These are phyloP conservation scores for Enteromius viviparus DNA, from an alignment of 2,797 vertebrate genomes.

Conservation along the genomic window DNA sequence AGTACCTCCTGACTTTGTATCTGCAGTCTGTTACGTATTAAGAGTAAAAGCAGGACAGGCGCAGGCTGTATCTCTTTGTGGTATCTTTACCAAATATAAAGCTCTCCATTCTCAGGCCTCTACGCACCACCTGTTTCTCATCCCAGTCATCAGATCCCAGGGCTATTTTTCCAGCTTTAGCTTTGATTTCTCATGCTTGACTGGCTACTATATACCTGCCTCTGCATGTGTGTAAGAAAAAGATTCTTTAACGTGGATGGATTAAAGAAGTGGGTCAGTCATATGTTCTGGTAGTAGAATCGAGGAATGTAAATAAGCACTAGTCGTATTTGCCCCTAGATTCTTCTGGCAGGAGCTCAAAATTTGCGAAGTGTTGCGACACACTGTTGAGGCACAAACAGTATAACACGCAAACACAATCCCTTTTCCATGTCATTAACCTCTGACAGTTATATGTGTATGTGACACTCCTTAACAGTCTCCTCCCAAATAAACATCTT, in stretches of 20 bases:
- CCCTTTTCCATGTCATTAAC: neutral
- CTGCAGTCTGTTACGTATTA: conserved; percentile 28
- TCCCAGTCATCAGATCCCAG: conserved; percentile 69
- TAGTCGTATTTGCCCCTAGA: conserved; percentile 9
- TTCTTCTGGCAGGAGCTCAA: conserved; percentile 33
- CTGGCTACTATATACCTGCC: conserved; percentile 59
- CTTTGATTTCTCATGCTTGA: conserved; percentile 60
- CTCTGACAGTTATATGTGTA: conserved; percentile 25
- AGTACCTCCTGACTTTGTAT: conserved; percentile 17
- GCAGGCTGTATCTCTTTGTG: conserved; percentile 34
- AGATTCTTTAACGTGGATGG: conserved; percentile 31
- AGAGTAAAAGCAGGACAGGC: conserved; percentile 11
- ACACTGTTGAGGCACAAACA: conserved; percentile 1
- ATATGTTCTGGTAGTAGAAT: conserved; percentile 50
- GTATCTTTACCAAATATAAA: conserved; percentile 58
- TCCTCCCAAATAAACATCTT: neutral
- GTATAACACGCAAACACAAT: conserved; percentile 39
- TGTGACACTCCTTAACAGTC: conserved; percentile 18
- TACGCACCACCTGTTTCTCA: conserved; percentile 68
- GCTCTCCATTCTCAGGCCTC: conserved; percentile 61
- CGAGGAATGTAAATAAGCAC: conserved; percentile 57
- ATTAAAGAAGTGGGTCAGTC: conserved; percentile 40
- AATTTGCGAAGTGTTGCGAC: conserved; percentile 29
- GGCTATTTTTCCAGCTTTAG: conserved; percentile 67
- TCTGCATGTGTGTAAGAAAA: conserved; percentile 33